Conservation (phyloP, 2,888 invertebrate genomes). For the Tineola bisselliella region DNA sequence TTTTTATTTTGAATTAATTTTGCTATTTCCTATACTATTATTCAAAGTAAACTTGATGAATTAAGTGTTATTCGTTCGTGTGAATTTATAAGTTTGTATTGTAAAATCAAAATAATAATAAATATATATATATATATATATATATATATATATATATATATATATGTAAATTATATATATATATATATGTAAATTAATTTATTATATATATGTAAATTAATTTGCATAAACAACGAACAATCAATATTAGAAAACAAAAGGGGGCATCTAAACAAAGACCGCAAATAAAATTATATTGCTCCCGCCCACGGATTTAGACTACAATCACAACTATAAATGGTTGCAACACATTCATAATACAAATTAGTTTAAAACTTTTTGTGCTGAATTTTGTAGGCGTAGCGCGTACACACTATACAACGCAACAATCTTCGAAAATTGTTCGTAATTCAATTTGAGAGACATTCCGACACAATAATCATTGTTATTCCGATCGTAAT, state of each 20-base stretch:
- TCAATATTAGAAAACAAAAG: not conserved
- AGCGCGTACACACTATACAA: not conserved
- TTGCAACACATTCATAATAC: constrained; percentile 11
- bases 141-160: too few relatives aligned
- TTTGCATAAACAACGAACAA: not conserved
- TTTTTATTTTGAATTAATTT: too few relatives aligned
- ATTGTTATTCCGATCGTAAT: not conserved
- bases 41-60: too few relatives aligned
- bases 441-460: not conserved
- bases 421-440: constrained; percentile 7
- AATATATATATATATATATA: too few relatives aligned
- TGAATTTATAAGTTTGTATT: too few relatives aligned
- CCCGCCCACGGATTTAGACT: constrained; percentile 1
- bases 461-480: not conserved
- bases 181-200: not conserved
- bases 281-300: constrained; percentile 2
- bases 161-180: too few relatives aligned
- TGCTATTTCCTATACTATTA: too few relatives aligned
- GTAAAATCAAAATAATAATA: too few relatives aligned
- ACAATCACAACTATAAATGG: constrained; percentile 1
- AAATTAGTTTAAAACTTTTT: constrained; percentile 12
- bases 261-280: not conserved
- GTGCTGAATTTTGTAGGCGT: constrained; percentile 10
- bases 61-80: too few relatives aligned
- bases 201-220: not conserved